A percentile compares a stretch with the other conserved stretches of the same genome.
phyloP scores from a whole-genome alignment of 1,140 invertebrate genomes.

The Pachyrhynchus sulphureomaculatus region DNA sequence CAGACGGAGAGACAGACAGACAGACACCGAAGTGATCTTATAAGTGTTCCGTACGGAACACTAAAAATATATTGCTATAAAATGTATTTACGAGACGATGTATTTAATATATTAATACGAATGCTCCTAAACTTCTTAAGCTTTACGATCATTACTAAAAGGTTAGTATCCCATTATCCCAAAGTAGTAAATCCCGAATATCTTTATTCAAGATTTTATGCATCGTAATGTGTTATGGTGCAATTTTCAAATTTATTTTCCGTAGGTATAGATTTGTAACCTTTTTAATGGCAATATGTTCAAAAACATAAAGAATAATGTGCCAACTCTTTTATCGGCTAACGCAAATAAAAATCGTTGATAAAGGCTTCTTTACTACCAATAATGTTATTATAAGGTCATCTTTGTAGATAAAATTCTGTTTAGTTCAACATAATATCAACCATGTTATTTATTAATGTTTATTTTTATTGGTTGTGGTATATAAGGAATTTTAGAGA shows the following conservation, averaged over 20 bases:
- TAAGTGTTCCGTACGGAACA: too few species aligned
- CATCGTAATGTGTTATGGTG: constrained; percentile 20
- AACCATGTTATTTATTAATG: too few species aligned
- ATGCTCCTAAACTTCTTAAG: neutral
- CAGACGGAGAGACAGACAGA: too few species aligned
- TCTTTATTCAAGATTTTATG: constrained; percentile 21
- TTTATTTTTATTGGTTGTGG: too few species aligned
- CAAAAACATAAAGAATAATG: constrained; percentile 15
- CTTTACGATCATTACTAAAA: constrained; percentile 13
- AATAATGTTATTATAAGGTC: neutral
- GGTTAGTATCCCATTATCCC: constrained; percentile 8
- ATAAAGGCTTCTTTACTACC: neutral
- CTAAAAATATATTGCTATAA: too few species aligned
- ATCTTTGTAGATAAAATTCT: too few species aligned
- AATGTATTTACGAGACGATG: too few species aligned
- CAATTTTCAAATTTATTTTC: constrained; percentile 24
- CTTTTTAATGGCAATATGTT: constrained; percentile 20
- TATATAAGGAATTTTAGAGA: too few species aligned
- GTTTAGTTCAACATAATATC: too few species aligned
- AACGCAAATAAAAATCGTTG: neutral
- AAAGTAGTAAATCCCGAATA: constrained; percentile 10
- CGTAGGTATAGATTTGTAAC: constrained; percentile 18
- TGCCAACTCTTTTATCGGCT: constrained; percentile 3
- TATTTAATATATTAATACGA: too few species aligned
- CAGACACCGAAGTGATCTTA: too few species aligned